These are phyloP conservation scores for Amniataba percoides DNA, from an alignment of 2,797 vertebrate species.

Conservation along the genomic window DNA sequence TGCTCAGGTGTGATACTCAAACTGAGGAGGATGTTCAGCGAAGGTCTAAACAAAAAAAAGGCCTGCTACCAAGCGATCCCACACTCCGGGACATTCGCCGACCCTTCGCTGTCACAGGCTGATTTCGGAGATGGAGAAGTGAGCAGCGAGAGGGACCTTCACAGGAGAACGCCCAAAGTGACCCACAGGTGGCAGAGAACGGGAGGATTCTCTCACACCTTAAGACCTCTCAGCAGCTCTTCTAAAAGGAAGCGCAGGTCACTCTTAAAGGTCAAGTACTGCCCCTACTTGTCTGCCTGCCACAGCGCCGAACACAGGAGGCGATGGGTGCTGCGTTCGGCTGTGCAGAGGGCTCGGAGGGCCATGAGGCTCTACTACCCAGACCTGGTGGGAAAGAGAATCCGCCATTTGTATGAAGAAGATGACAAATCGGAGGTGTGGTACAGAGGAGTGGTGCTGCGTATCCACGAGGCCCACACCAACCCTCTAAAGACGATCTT, in stretches of 20 bases:
- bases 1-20: conserved; percentile 83
- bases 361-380: conserved; percentile 79
- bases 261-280: conserved; percentile 83
- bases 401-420: conserved; percentile 89
- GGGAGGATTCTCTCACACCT: conserved; percentile 43
- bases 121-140: not conserved
- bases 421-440: conserved; percentile 88
- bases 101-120: conserved; percentile 32
- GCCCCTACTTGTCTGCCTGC: conserved; percentile 81
- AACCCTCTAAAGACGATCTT: conserved; percentile 89
- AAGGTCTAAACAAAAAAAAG: conserved; percentile 60
- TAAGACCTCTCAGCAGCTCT: conserved; percentile 58
- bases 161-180: conserved; percentile 39
- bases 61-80: conserved; percentile 66
- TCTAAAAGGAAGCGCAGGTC: conserved; percentile 70
- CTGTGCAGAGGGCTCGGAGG: conserved; percentile 69
- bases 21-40: conserved; percentile 77
- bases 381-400: conserved; percentile 88
- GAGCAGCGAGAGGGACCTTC: not conserved
- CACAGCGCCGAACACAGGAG: conserved; percentile 74
- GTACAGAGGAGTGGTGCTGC: conserved; percentile 87
- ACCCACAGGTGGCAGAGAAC: conserved; percentile 55
- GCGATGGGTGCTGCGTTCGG: conserved; percentile 84
- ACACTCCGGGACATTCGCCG: conserved; percentile 26
- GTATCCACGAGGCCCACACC: conserved; percentile 83